Percentiles rank a stretch among this genome's conserved stretches.
Evolutionary conservation across 1,140 invertebrate genomes (phyloP).

Genomic region (Thrips palmi): DNA sequence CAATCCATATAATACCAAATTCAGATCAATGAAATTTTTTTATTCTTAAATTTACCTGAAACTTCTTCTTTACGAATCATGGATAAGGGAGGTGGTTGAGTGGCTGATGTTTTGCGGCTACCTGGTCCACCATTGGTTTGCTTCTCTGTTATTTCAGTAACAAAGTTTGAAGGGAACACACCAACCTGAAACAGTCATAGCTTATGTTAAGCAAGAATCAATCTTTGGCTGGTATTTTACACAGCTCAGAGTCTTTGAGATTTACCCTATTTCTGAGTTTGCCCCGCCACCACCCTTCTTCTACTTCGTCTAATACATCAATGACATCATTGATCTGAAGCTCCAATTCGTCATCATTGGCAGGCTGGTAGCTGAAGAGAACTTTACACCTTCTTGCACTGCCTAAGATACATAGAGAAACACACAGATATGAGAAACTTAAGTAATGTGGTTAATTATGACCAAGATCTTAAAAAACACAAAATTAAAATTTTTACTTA

Average conservation of each 20-base stretch:
- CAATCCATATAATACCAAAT: too few relatives aligned
- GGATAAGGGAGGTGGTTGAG: conserved; percentile 16
- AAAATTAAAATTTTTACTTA: too few relatives aligned
- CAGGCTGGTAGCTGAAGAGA: conserved; percentile 77
- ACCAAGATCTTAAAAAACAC: too few relatives aligned
- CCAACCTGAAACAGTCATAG: conserved; percentile 43
- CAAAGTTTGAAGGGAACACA: conserved; percentile 88
- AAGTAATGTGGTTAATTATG: too few relatives aligned
- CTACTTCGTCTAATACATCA: conserved; percentile 69
- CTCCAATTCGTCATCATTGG: conserved; percentile 78
- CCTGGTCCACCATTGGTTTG: conserved; percentile 18
- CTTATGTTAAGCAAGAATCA: conserved; percentile 12
- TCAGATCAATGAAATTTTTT: too few relatives aligned
- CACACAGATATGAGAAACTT: too few relatives aligned
- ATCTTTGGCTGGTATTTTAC: conserved; percentile 6
- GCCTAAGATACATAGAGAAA: conserved; percentile 9
- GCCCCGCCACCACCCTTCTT: conserved; percentile 70
- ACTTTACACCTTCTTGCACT: conserved; percentile 50
- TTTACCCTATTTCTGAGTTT: conserved; percentile 40
- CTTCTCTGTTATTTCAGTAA: conserved; percentile 38
- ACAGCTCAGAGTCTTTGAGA: conserved; percentile 1
- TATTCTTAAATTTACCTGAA: too few relatives aligned
- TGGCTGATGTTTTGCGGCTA: conserved; percentile 19
- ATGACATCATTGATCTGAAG: conserved; percentile 73
- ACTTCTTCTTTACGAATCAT: too few relatives aligned